Conservation (phyloP, 1,140 invertebrate genomes). For the Drosophila busckii region DNA sequence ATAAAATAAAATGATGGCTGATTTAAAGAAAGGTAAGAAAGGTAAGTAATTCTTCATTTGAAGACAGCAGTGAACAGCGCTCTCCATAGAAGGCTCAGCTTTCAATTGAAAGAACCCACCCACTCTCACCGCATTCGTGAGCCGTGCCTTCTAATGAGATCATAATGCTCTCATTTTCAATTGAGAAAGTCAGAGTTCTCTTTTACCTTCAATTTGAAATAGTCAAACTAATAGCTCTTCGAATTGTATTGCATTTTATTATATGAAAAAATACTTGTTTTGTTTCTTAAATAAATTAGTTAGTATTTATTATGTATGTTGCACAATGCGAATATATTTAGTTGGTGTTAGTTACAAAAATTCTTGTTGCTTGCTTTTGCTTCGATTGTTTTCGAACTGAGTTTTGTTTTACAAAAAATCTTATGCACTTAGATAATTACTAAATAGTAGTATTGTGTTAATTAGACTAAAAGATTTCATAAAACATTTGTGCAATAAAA, state of each 20-base stretch:
- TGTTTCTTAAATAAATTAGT: constrained; percentile 66
- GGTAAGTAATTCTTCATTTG: no score
- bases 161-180: no score
- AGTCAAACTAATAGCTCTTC: no score
- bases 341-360: constrained; percentile 73
- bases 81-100: no score
- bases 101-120: no score
- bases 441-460: constrained; percentile 60
- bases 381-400: constrained; percentile 15
- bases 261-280: constrained; percentile 68
- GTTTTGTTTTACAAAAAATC: constrained; percentile 54
- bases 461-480: constrained; percentile 62
- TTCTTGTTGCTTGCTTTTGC: constrained; percentile 39
- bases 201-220: no score
- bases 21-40: no score
- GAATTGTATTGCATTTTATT: constrained; percentile 60
- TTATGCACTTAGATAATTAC: constrained; percentile 36
- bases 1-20: no score
- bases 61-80: no score
- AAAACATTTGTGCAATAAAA: constrained; percentile 75
- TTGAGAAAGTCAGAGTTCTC: no score
- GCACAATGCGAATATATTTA: constrained; percentile 27
- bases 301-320: constrained; percentile 58
- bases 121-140: no score
- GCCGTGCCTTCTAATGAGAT: no score